Conservation (phyloP, 2,797 vertebrate genomes). For the Peromyscus aztecus region DNA sequence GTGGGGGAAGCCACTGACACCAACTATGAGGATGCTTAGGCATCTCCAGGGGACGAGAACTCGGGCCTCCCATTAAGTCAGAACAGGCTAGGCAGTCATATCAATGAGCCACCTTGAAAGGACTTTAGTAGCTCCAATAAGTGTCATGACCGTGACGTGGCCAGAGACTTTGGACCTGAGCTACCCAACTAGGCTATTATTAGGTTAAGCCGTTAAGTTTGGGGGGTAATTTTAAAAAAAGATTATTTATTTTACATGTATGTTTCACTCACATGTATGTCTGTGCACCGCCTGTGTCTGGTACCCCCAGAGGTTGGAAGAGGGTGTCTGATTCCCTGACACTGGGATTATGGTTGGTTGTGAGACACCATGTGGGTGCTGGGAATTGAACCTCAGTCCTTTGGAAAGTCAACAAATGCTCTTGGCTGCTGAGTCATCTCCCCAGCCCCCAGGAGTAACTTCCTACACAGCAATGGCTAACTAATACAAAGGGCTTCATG, state of each 20-base stretch:
- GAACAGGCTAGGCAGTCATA: not conserved
- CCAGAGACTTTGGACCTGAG: not conserved
- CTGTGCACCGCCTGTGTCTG: not conserved
- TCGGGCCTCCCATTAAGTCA: not conserved
- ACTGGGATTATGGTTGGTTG: not conserved
- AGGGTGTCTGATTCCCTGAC: not conserved
- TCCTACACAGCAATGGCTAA: not conserved
- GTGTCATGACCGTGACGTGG: not conserved
- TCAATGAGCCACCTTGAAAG: not conserved
- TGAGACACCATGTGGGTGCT: not conserved
- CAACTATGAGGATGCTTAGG: not conserved
- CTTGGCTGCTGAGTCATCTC: not conserved
- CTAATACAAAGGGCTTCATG: not conserved
- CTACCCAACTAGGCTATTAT: not conserved
- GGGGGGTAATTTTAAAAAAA: not conserved
- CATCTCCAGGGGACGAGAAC: not conserved
- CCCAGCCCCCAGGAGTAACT: not conserved
- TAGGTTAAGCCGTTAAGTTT: slow-evolving; percentile 13
- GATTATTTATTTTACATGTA: not conserved
- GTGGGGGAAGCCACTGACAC: not conserved
- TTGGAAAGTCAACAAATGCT: not conserved
- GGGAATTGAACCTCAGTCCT: not conserved
- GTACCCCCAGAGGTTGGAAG: not conserved
- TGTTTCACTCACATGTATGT: not conserved
- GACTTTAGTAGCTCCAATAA: not conserved